These are phyloP conservation scores for Drosophila trapezifrons DNA, from an alignment of 1,140 invertebrate species.

Conservation along the genomic window DNA sequence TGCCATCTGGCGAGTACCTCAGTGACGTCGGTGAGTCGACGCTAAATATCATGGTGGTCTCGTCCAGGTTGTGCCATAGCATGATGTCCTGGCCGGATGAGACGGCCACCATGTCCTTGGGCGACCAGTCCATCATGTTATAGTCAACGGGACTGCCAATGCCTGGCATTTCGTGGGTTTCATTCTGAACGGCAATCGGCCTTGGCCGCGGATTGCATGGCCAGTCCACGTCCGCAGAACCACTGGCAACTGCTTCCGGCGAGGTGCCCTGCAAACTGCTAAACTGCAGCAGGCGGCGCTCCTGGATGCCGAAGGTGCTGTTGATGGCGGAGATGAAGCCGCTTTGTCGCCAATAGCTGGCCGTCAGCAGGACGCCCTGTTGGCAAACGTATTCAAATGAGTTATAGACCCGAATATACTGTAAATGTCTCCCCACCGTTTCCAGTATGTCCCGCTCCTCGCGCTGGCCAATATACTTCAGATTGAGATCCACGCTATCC, in stretches of 20 bases:
- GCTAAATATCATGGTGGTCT: constrained; percentile 70
- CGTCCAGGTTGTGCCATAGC: constrained; percentile 64
- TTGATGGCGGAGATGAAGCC: constrained; percentile 54
- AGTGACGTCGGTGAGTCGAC: constrained; percentile 61
- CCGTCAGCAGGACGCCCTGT: constrained; percentile 24
- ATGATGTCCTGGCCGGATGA: constrained; percentile 71
- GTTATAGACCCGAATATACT: not conserved
- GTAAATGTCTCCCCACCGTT: constrained; percentile 29
- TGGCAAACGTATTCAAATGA: not conserved
- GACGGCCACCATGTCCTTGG: constrained; percentile 66
- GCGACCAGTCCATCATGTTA: constrained; percentile 79
- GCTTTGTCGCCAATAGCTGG: constrained; percentile 70
- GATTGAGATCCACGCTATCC: constrained; percentile 52
- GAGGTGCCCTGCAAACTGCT: constrained; percentile 22
- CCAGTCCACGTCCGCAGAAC: constrained; percentile 59
- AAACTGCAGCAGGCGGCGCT: constrained; percentile 65
- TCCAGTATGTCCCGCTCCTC: constrained; percentile 66
- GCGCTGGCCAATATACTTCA: constrained; percentile 51
- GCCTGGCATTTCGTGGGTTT: constrained; percentile 75
- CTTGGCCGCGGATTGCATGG: constrained; percentile 61
- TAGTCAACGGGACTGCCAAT: constrained; percentile 45
- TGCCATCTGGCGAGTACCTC: constrained; percentile 67
- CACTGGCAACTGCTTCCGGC: not conserved
- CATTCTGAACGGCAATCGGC: constrained; percentile 59
- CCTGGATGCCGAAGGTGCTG: constrained; percentile 45